phyloP scores from a whole-genome alignment of 2,888 invertebrate species.

The Metalampra italica region DNA sequence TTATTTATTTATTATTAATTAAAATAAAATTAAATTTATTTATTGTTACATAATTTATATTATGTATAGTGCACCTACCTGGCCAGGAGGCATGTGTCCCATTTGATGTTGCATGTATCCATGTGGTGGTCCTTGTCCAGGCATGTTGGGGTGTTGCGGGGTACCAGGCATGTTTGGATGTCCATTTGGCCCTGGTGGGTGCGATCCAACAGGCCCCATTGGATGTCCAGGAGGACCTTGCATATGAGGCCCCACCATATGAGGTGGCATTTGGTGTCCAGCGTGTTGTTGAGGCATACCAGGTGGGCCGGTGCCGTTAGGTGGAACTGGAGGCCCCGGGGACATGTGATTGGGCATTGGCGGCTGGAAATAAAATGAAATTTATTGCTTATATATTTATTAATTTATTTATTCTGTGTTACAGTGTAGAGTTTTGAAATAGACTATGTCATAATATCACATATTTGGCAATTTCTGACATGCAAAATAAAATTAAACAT shows the following conservation, averaged over 20 bases:
- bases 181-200: slow-evolving; percentile 70
- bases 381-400: too few species aligned
- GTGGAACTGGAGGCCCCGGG: slow-evolving; percentile 54
- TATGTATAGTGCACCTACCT: slow-evolving; percentile 37
- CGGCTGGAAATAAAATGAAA: too few species aligned
- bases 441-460: too few species aligned
- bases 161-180: slow-evolving; percentile 72
- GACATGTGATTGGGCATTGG: slow-evolving; percentile 72
- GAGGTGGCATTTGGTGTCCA: slow-evolving; percentile 67
- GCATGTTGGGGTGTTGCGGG: slow-evolving; percentile 70
- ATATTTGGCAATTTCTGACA: too few species aligned
- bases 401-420: too few species aligned
- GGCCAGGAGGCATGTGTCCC: slow-evolving; percentile 75
- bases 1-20: too few species aligned
- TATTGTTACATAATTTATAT: too few species aligned
- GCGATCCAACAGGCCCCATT: slow-evolving; percentile 51
- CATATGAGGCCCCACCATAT: slow-evolving; percentile 69
- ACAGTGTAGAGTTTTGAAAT: too few species aligned
- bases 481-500: too few species aligned
- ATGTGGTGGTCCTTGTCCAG: slow-evolving; percentile 79
- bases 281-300: slow-evolving; percentile 59
- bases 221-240: slow-evolving; percentile 63
- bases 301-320: slow-evolving; percentile 62
- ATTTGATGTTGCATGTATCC: slow-evolving; percentile 81
- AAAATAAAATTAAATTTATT: too few species aligned